phyloP scores from a whole-genome alignment of 2,797 vertebrate genomes.

The Amblyraja radiata region DNA sequence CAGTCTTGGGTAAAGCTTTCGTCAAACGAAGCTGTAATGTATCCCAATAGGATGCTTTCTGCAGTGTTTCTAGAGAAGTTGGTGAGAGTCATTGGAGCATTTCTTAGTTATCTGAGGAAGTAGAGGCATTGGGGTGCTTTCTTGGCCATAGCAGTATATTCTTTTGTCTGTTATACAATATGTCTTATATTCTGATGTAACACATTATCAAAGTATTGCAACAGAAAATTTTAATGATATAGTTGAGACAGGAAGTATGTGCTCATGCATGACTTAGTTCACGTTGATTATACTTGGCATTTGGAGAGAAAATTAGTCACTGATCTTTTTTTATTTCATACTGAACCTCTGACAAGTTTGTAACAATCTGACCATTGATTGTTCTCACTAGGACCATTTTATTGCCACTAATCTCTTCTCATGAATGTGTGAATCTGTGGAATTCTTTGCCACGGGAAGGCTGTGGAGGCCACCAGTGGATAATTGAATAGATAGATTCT shows the following conservation, averaged over 20 bases:
- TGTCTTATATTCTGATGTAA: not conserved
- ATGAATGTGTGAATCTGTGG: not conserved
- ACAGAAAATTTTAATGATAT: not conserved
- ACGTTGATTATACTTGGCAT: not conserved
- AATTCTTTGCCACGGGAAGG: too few relatives aligned
- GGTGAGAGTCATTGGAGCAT: too few relatives aligned
- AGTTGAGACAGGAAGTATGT: not conserved
- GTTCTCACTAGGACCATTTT: not conserved
- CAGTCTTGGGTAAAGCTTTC: too few relatives aligned
- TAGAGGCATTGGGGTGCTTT: too few relatives aligned
- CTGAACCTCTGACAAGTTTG: not conserved
- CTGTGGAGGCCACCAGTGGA: too few relatives aligned
- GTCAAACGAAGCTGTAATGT: too few relatives aligned
- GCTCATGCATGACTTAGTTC: not conserved
- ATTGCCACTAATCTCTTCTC: not conserved
- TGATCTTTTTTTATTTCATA: not conserved
- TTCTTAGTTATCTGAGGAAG: too few relatives aligned
- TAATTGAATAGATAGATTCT: too few relatives aligned
- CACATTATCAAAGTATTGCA: not conserved
- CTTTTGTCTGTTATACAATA: too few relatives aligned
- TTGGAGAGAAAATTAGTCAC: not conserved
- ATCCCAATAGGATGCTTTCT: too few relatives aligned
- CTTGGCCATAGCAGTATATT: too few relatives aligned
- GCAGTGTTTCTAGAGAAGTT: too few relatives aligned
- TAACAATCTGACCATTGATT: not conserved